A percentile compares a stretch with the other conserved stretches of the same genome.
Conservation (phyloP, 1,140 invertebrate species). For the Eumeta japonica region DNA sequence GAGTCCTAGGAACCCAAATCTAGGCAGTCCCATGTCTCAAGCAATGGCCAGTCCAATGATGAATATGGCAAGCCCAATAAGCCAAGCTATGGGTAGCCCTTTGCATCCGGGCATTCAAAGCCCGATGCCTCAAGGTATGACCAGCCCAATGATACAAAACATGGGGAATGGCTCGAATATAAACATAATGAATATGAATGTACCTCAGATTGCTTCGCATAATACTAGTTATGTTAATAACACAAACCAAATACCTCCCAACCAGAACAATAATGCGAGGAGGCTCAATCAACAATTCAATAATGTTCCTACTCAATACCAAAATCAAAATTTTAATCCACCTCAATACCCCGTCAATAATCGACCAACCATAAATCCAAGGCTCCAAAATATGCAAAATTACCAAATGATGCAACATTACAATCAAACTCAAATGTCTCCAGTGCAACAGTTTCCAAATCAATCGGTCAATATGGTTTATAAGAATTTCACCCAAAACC, state of each 20-base stretch:
- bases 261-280: slow-evolving; percentile 33
- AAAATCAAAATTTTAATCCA: slow-evolving; percentile 37
- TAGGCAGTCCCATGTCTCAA: slow-evolving; percentile 44
- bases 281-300: slow-evolving; percentile 28
- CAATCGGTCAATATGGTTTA: slow-evolving; percentile 27
- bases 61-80: slow-evolving; percentile 44
- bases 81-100: slow-evolving; percentile 46
- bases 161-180: slow-evolving; percentile 31
- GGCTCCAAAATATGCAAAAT: slow-evolving; percentile 18
- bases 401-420: slow-evolving; percentile 40
- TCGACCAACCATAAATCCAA: slow-evolving; percentile 20
- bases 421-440: slow-evolving; percentile 25
- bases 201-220: slow-evolving; percentile 3
- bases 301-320: slow-evolving; percentile 37
- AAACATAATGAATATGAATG: slow-evolving; percentile 27
- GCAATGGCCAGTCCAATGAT: slow-evolving; percentile 47
- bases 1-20: slow-evolving; percentile 47
- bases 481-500: slow-evolving; percentile 49
- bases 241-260: no score
- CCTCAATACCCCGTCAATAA: slow-evolving; percentile 32
- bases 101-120: slow-evolving; percentile 48
- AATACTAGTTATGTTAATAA: not conserved
- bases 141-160: slow-evolving; percentile 45
- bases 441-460: slow-evolving; percentile 15
- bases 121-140: slow-evolving; percentile 28